Evolutionary conservation across 2,888 invertebrate species (phyloP).

Genomic region (Anthophora plumipes): DNA sequence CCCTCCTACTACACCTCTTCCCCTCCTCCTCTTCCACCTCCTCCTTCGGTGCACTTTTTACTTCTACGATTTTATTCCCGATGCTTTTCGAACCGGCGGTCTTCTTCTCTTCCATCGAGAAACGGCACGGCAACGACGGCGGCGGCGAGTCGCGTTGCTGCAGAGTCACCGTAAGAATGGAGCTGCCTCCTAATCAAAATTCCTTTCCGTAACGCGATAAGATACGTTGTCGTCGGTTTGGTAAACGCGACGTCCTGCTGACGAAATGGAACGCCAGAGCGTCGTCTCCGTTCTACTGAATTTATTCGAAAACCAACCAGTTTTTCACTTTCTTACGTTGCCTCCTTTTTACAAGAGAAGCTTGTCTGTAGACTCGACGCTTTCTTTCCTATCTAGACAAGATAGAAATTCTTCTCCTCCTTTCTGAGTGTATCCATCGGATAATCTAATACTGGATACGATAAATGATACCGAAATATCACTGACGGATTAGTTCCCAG

Average conservation of each 20-base stretch:
- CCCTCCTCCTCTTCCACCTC: background rate
- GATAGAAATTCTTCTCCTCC: too few relatives aligned
- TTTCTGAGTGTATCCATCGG: background rate
- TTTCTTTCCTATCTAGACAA: background rate
- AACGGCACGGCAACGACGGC: too few relatives aligned
- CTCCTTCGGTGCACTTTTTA: conserved; percentile 35
- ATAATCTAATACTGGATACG: background rate
- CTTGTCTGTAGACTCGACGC: background rate
- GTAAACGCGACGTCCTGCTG: conserved; percentile 32
- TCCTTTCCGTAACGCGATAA: conserved; percentile 69
- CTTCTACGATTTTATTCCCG: conserved; percentile 57
- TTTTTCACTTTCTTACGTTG: background rate
- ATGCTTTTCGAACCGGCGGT: conserved; percentile 40
- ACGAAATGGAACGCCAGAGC: conserved; percentile 19
- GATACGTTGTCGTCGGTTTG: conserved; percentile 56
- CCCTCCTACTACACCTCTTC: conserved; percentile 25
- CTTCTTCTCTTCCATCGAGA: conserved; percentile 11
- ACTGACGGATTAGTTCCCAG: background rate
- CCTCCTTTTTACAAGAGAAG: background rate
- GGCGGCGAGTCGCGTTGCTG: conserved; percentile 51
- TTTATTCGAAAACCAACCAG: background rate
- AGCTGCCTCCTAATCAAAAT: conserved; percentile 68
- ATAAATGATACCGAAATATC: background rate
- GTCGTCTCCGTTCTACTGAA: background rate
- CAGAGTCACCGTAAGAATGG: conserved; percentile 36